These are phyloP conservation scores for Vidua chalybeata DNA, from an alignment of 2,113 vertebrate genomes.

Conservation along the genomic window DNA sequence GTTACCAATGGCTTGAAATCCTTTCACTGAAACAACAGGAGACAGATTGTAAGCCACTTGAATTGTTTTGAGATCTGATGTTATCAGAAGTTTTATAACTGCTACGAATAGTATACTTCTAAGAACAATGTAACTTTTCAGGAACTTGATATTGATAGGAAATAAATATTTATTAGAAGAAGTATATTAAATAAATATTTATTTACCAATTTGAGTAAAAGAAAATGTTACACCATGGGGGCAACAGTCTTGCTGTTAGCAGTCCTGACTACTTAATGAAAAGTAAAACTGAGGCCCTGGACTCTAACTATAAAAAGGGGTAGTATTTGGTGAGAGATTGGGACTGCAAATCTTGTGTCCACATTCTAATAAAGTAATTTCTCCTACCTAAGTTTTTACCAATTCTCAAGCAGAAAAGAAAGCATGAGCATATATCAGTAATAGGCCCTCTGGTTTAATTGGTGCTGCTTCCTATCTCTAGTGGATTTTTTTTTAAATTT, in stretches of 20 bases:
- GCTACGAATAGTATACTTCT: constrained; percentile 46
- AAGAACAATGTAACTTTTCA: constrained; percentile 64
- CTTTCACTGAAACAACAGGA: constrained; percentile 17
- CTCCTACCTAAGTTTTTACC: constrained; percentile 37
- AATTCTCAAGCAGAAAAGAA: constrained; percentile 52
- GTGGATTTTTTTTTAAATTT: neutral
- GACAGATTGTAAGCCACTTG: constrained; percentile 44
- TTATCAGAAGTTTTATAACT: constrained; percentile 22
- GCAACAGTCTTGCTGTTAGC: constrained; percentile 50
- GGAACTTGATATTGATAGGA: constrained; percentile 53
- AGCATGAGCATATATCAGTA: constrained; percentile 32
- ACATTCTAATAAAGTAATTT: neutral
- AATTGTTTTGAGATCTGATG: constrained; percentile 31
- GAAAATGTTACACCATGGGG: constrained; percentile 12
- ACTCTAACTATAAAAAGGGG: neutral
- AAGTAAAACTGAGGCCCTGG: constrained; percentile 27
- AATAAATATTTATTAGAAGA: constrained; percentile 66
- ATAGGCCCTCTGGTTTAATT: constrained; percentile 55
- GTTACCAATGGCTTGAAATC: constrained; percentile 41
- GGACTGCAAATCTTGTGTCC: constrained; percentile 31
- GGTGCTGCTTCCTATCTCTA: constrained; percentile 63
- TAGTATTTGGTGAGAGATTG: constrained; percentile 20
- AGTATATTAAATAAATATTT: constrained; percentile 64
- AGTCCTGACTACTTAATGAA: constrained; percentile 44
- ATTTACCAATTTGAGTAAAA: constrained; percentile 51